phyloP scores from a whole-genome alignment of 2,113 vertebrate species.

The Ctenomys sociabilis region DNA sequence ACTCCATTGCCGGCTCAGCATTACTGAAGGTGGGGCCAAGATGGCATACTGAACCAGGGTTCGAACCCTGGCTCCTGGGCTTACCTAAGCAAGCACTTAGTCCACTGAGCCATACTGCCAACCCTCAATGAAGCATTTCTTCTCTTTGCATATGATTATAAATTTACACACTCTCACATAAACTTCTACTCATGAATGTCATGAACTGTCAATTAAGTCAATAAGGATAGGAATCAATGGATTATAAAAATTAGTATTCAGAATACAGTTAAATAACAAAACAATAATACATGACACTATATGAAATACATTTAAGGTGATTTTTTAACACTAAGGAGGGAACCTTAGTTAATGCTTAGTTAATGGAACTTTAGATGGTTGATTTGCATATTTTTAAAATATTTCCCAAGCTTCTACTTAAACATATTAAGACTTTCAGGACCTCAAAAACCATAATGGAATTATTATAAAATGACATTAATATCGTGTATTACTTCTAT shows the following conservation, averaged over 20 bases:
- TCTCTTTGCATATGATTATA: neutral
- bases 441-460: neutral
- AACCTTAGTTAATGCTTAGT: no score
- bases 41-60: no score
- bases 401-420: neutral
- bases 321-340: neutral
- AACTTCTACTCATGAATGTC: neutral
- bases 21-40: no score
- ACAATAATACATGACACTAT: neutral
- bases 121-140: neutral
- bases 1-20: no score
- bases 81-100: no score
- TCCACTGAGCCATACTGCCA: no score
- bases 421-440: neutral
- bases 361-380: neutral
- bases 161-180: neutral
- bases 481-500: neutral
- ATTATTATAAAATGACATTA: neutral
- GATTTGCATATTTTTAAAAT: neutral
- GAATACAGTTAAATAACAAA: constrained; percentile 18
- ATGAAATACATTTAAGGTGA: neutral
- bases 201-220: neutral
- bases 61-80: no score
- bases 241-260: neutral
- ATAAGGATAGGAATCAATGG: neutral